Conservation (phyloP, 2,113 vertebrate species). For the Prunella himalayana region DNA sequence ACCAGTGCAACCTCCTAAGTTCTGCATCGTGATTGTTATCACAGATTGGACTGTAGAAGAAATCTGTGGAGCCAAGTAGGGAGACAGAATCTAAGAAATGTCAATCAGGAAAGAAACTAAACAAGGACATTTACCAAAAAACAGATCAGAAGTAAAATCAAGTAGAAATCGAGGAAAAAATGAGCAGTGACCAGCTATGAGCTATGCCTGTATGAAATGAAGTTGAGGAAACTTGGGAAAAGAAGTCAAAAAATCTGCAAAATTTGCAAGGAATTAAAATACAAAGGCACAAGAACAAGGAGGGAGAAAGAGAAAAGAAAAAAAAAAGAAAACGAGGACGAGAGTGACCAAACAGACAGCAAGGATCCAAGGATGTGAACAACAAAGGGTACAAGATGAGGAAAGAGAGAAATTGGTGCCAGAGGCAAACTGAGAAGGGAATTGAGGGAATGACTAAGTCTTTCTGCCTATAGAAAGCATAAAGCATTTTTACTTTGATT, state of each 20-base stretch:
- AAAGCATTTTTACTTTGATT: not conserved
- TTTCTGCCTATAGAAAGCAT: not conserved
- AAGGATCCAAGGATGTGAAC: not conserved
- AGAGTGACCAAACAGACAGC: not conserved
- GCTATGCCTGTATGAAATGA: not conserved
- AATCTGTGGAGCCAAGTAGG: not conserved
- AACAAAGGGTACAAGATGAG: not conserved
- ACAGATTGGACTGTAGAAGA: not conserved
- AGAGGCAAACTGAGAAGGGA: not conserved
- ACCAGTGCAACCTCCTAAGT: accelerated
- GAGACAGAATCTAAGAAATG: not conserved
- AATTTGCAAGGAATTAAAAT: not conserved
- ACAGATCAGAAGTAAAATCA: not conserved
- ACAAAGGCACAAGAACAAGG: not conserved
- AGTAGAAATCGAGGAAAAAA: not conserved
- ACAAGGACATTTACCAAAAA: not conserved
- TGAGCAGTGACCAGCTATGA: not conserved
- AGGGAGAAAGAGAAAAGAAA: not conserved
- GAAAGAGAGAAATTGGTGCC: not conserved
- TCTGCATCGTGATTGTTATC: not conserved
- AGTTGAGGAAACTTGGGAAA: not conserved
- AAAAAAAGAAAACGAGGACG: accelerated
- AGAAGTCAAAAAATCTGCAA: not conserved
- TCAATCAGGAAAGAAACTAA: not conserved
- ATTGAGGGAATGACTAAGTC: not conserved